phyloP scores from a whole-genome alignment of 2,797 vertebrate genomes.

The Euthynnus affinis region DNA sequence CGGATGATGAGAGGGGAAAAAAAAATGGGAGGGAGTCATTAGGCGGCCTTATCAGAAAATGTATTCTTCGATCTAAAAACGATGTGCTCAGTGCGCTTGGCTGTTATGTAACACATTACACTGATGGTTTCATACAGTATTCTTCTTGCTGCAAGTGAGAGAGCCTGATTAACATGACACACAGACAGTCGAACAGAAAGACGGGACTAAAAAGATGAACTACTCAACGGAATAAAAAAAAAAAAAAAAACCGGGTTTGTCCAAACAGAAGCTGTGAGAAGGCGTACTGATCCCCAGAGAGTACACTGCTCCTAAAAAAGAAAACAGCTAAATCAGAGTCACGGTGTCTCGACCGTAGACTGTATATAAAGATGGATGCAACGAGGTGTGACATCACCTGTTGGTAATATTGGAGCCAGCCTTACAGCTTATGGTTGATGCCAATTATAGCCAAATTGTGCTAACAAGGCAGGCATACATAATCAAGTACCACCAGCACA shows the following conservation, averaged over 20 bases:
- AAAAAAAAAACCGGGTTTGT: conserved; percentile 1
- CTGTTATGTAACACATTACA: conserved; percentile 12
- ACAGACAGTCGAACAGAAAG: not conserved
- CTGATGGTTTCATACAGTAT: not conserved
- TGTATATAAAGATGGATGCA: no score
- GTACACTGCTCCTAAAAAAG: not conserved
- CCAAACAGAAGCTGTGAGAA: not conserved
- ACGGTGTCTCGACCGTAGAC: not conserved
- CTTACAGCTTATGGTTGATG: no score
- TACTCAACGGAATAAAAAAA: not conserved
- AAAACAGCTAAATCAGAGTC: not conserved
- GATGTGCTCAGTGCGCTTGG: conserved; percentile 8
- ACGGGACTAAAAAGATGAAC: conserved; percentile 1
- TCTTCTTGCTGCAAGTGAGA: not conserved
- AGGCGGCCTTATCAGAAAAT: conserved; percentile 29
- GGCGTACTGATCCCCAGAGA: not conserved
- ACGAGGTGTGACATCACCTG: no score
- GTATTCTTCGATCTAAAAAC: conserved; percentile 28
- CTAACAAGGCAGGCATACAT: no score
- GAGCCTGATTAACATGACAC: conserved; percentile 23
- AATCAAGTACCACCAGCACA: no score
- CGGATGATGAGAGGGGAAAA: not conserved
- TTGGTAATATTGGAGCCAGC: no score
- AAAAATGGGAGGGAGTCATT: conserved; percentile 6
- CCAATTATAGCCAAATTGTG: no score